phyloP scores from a whole-genome alignment of 2,888 invertebrate genomes.

The Resseliella maxima region DNA sequence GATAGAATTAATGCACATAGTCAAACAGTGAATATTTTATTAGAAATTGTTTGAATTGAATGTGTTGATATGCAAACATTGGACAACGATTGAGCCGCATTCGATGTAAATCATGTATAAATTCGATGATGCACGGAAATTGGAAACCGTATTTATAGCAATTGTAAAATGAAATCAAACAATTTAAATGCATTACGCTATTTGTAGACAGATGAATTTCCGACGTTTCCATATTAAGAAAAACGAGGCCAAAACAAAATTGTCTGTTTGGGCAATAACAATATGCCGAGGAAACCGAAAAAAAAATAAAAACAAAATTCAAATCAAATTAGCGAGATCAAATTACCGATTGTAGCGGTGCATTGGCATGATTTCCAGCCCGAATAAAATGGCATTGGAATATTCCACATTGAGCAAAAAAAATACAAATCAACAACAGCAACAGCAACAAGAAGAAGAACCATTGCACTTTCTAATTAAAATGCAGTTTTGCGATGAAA shows the following conservation, averaged over 20 bases:
- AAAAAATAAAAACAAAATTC: neutral
- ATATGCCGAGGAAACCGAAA: neutral
- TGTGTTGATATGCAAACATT: neutral
- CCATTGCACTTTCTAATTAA: conserved; percentile 39
- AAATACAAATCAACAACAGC: neutral
- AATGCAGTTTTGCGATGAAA: neutral
- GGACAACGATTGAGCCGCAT: neutral
- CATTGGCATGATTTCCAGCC: neutral
- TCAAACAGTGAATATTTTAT: conserved; percentile 18
- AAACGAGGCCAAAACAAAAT: neutral
- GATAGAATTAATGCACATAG: neutral
- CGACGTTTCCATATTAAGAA: conserved; percentile 13
- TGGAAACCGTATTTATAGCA: conserved; percentile 8
- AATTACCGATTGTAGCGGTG: conserved; percentile 1
- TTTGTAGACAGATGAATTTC: conserved; percentile 7
- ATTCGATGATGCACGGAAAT: conserved; percentile 7
- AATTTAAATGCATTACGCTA: conserved; percentile 41
- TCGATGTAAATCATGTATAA: neutral
- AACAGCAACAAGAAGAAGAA: neutral
- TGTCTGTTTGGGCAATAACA: neutral
- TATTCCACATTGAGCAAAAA: neutral
- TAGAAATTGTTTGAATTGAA: neutral
- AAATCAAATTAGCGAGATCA: conserved; percentile 38
- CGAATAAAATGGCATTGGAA: conserved; percentile 37
- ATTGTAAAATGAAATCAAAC: neutral